Evolutionary conservation across 1,140 invertebrate species (phyloP).

Genomic region (Tribolium castaneum): DNA sequence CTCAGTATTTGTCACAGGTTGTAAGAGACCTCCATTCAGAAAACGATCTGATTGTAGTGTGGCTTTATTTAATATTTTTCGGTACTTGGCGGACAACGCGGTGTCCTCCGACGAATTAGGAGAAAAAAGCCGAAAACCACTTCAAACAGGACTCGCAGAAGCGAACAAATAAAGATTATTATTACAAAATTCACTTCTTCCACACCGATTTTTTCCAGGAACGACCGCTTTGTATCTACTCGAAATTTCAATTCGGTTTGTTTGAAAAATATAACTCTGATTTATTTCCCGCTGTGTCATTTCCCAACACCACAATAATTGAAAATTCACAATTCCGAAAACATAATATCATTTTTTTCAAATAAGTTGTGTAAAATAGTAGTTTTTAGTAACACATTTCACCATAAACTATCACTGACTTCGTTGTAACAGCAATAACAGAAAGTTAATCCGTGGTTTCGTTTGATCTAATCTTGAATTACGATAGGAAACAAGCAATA

Average conservation of each 20-base stretch:
- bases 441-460: not conserved
- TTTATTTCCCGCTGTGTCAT: too few relatives aligned
- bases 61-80: constrained; percentile 39
- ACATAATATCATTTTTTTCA: too few relatives aligned
- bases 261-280: too few relatives aligned
- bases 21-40: constrained; percentile 42
- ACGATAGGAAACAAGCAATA: not conserved
- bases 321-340: too few relatives aligned
- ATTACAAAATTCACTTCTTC: not conserved
- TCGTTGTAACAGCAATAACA: not conserved
- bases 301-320: too few relatives aligned
- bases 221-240: not conserved
- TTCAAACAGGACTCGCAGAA: not conserved
- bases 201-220: not conserved
- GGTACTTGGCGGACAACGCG: constrained; percentile 22
- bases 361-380: not conserved
- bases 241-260: too few relatives aligned
- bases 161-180: not conserved
- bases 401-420: not conserved
- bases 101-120: constrained; percentile 6
- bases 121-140: constrained; percentile 3
- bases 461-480: not conserved
- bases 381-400: not conserved
- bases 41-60: constrained; percentile 34
- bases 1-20: constrained; percentile 55